Base-by-base conservation (phyloP, 2,888 invertebrate species). In the Tuberolachnus salignus region DNA sequence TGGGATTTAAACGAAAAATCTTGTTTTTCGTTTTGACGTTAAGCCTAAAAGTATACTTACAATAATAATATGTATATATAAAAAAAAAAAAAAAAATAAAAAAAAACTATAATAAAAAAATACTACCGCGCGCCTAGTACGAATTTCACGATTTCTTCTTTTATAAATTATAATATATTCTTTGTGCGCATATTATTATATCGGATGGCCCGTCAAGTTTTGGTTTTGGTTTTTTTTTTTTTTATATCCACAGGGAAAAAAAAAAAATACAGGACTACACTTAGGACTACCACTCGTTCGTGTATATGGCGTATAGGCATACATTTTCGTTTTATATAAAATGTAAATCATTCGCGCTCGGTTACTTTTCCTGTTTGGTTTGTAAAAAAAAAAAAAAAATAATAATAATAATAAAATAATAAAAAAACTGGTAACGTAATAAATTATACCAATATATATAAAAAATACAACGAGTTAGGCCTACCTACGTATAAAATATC, bases 361-460 rank as follows among this genome's bases (percentile, higher is more conserved):
- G 53, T 53, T 19, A 69, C 21, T 57, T 70, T 70, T 55, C 69
- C 42, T 44, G 70, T 71, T 71, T 69, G n/a, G 34, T 69, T n/a
- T n/a, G n/a, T 69, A 34, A 34, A 34, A 34, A 34, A 34, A 34
- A 34, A 34, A 34, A 34, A 34, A 34, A 34, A 34, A 34, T 4
- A 34, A n/a, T n/a, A n/a, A n/a, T n/a, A n/a, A n/a, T n/a, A n/a
- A n/a, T n/a, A n/a, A n/a, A n/a, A n/a, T n/a, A n/a, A n/a, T n/a
- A n/a, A n/a, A n/a, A 70, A 71, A 44, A 57, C 70, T 57, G 70
- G 70, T 71, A 57, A 44, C 21, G 70, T 44, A 55, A 71, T 71
- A 57, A 71, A 71, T 71, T 57, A 71, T 13, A 11, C 23, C 57
- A n/a, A 44, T 71, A 46, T n/a, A n/a, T n/a, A n/a, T n/a, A 34